phyloP scores from a whole-genome alignment of 2,113 vertebrate genomes.

The Siphamia tubifer region DNA sequence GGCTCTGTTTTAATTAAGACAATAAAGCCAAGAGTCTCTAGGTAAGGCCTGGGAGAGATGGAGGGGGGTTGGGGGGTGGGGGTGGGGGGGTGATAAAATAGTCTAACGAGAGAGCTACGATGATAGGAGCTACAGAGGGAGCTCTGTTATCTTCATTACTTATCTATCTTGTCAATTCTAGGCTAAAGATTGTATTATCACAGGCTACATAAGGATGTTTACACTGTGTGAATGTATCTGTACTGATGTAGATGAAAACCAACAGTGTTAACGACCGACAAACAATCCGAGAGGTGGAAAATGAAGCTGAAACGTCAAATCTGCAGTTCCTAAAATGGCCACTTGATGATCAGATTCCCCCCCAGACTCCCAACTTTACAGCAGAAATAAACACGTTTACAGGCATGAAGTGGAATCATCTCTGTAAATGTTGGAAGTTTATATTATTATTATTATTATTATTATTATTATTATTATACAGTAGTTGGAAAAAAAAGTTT shows the following conservation, averaged over 20 bases:
- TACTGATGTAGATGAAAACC: not conserved
- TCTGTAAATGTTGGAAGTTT: too few species aligned
- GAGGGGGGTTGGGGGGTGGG: slow-evolving; percentile 25
- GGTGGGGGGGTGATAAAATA: slow-evolving; percentile 57
- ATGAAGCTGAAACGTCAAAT: too few species aligned
- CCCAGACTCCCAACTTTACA: too few species aligned
- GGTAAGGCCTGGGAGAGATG: slow-evolving; percentile 67
- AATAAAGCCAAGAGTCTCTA: slow-evolving; percentile 74
- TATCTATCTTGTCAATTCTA: slow-evolving; percentile 61
- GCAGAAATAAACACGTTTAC: too few species aligned
- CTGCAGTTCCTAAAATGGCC: too few species aligned
- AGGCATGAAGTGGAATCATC: too few species aligned
- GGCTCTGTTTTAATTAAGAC: slow-evolving; percentile 81
- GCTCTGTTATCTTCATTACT: slow-evolving; percentile 65
- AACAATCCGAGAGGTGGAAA: too few species aligned
- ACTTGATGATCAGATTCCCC: too few species aligned
- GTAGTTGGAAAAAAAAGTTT: too few species aligned
- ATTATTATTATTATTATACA: too few species aligned
- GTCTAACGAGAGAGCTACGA: slow-evolving; percentile 60
- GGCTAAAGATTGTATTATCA: slow-evolving; percentile 46
- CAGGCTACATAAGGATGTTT: slow-evolving; percentile 28
- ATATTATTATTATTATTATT: too few species aligned
- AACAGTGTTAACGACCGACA: slow-evolving; percentile 24
- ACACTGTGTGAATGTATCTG: not conserved
- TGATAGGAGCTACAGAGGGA: slow-evolving; percentile 67